Base-by-base conservation (phyloP, 2,888 invertebrate genomes). In the Oscheius myriophilus region DNA sequence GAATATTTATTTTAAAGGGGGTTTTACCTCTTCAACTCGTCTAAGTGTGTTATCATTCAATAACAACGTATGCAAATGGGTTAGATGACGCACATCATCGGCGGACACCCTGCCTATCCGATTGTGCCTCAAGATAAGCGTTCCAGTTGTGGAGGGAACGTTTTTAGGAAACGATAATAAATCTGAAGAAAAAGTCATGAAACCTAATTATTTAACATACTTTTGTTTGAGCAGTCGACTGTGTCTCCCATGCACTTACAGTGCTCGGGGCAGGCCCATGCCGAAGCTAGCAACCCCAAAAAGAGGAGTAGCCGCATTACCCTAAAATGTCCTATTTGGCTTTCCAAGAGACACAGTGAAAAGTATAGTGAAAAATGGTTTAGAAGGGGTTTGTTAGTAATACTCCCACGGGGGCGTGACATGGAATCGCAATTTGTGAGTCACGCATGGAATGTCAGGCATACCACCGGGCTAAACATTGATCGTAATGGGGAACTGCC, bases 1-100 rank as follows among this genome's bases (percentile, higher is more conserved):
- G 21, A 18, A 11, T 18, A 16, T 46, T 51, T 16, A 49, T 23
- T 16, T 45, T n/a, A 25, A 39, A 57, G 21, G 39, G n/a, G 7
- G 14, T 14, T 21, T 4, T 52, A 76, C 76, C 71, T 76, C 76
- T 16, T 78, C 78, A 9, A 78, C 54, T 6, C 61, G 21, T 39
- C 51, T 39, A 9, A 78, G 69, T 25, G 62, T 59, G 54, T 76
- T 78, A 41, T 72, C 67, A 3, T 66, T 71, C 6, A 78, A 46
- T 18, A 78, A 58, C 6, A 78, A 65, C 12, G 68, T 71, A 23
- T 78, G 69, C 18, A 78, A 54, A 42, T 62, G 52, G 2, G 9
- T 25, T 4, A 75, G 46, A 7, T 69, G 49, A 39, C 49, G 33
- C 4, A 78, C 26, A 55, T 76, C 70, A 2, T 42, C 49, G 9